Conservation (phyloP, 1,140 invertebrate genomes). For the Drosophila carrolli region DNA sequence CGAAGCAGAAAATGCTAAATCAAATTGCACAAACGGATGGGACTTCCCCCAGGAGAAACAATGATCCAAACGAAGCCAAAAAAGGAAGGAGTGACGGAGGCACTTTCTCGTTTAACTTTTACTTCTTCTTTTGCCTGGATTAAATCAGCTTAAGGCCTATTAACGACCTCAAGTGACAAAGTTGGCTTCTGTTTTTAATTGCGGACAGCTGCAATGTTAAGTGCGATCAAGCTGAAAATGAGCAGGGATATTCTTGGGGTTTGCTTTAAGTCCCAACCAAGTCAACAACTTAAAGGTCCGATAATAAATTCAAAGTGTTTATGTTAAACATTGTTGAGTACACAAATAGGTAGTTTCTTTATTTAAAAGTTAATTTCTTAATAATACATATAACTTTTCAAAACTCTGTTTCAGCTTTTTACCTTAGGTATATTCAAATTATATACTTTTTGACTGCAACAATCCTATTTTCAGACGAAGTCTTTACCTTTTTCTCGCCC, state of each 20-base stretch:
- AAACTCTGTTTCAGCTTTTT: too few species aligned
- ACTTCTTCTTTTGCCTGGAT: constrained; percentile 41
- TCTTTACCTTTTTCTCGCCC: constrained; percentile 2
- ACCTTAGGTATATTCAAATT: too few species aligned
- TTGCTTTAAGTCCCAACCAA: constrained; percentile 1
- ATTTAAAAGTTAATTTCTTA: too few species aligned
- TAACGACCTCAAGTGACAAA: constrained; percentile 38
- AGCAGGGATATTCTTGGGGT: constrained; percentile 25
- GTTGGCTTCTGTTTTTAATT: constrained; percentile 38
- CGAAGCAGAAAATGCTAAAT: constrained; percentile 49
- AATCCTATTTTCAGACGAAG: not conserved
- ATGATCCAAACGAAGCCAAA: constrained; percentile 30
- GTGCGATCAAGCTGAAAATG: constrained; percentile 33
- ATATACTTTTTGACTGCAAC: not conserved
- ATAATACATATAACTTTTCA: too few species aligned
- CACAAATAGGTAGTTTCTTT: too few species aligned
- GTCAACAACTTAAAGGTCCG: not conserved
- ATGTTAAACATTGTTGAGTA: not conserved
- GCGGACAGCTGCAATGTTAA: constrained; percentile 36
- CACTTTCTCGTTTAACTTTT: constrained; percentile 21
- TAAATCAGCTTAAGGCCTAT: constrained; percentile 40
- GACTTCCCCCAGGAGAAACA: constrained; percentile 18
- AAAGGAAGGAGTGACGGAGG: not conserved
- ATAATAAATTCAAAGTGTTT: not conserved
- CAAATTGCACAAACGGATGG: constrained; percentile 16